Evolutionary conservation across 2,797 vertebrate species (phyloP).

Genomic region (Arrhamphus sclerolepis): DNA sequence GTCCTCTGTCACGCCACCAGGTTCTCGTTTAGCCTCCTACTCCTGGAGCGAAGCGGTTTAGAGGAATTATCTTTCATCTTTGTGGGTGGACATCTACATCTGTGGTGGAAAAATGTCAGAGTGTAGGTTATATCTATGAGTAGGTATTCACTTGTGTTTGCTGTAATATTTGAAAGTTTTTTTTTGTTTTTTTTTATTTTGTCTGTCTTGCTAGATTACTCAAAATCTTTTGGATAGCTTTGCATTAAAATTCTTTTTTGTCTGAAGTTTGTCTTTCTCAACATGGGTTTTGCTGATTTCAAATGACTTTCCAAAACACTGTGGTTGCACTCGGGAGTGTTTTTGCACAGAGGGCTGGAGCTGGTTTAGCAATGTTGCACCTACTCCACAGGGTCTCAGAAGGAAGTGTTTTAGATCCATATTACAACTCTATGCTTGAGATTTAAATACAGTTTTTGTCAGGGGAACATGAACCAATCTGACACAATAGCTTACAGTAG

Average conservation of each 20-base stretch:
- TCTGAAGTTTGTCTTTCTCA: too few relatives aligned
- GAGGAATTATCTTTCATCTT: constrained; percentile 66
- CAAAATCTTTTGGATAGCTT: background rate
- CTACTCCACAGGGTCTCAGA: constrained; percentile 61
- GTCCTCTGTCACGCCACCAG: constrained; percentile 64
- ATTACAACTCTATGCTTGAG: constrained; percentile 3
- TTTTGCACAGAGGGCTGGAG: constrained; percentile 45
- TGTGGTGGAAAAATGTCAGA: constrained; percentile 37
- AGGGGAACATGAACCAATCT: constrained; percentile 5
- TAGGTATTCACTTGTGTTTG: constrained; percentile 12
- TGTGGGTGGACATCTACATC: constrained; percentile 54
- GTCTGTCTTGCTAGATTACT: background rate
- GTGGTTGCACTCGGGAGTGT: constrained; percentile 3
- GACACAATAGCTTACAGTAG: constrained; percentile 2
- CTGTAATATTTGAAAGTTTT: constrained; percentile 1
- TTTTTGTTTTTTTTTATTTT: constrained; percentile 1
- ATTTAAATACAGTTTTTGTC: constrained; percentile 23
- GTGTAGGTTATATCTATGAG: constrained; percentile 20
- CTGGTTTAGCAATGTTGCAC: constrained; percentile 29
- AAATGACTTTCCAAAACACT: constrained; percentile 18
- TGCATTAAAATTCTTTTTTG: background rate
- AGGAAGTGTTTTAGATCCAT: constrained; percentile 67
- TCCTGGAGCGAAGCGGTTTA: constrained; percentile 54
- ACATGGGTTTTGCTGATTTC: too few relatives aligned
- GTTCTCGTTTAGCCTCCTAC: constrained; percentile 66